Evolutionary conservation across 2,888 invertebrate species (phyloP), one percentile per base, ranked within the genome.

Genomic region (Lissonota sp.): DNA sequence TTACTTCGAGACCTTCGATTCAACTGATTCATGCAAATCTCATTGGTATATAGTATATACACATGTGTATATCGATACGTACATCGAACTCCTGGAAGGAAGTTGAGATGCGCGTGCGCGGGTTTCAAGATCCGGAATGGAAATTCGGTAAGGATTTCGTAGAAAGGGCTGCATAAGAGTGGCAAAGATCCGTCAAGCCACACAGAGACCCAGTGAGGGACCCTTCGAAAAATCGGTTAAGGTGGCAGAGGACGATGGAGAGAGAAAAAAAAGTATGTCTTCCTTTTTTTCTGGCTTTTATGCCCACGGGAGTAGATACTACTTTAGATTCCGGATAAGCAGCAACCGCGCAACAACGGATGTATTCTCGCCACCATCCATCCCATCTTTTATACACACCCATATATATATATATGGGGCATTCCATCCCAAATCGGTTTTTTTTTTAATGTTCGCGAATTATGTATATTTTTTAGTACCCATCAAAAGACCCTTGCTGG

Each of bases 321-420:
- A 87, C 83, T 84, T 83, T 80, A 85, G 86, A 89, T 89, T 89
- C 86, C 77, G 80, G 84, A 88, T 88, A 83, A 86, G 86, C 62
- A 70, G 82, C 79, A 73, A 62, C 77, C 42, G 53, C 44, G 70
- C 75, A 77, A 58, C 73, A 77, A 84, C 87, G 88, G 86, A 88
- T 87, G 86, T 84, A 62, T 58, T 76, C 67, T 73, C 64, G 53
- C 53, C 80, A 42, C 37, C 63, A 12, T 78, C 73, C 72, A 71
- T 66, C 58, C 69, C 67, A 51, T 75, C 64, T 70, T 40, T 53
- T 44, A 63, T 49, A 16, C 26, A 26, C 40, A 39, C 64, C 26
- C 44, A 37, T 53, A 37, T 60, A 70, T 14, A 70, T 14, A 49
- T 39, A 42, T 53, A 62, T 26, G 26, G 26, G 26, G 1, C 26